These are phyloP conservation scores for Microctenopoma lineatum DNA, from an alignment of 2,797 vertebrate species.

Conservation along the genomic window DNA sequence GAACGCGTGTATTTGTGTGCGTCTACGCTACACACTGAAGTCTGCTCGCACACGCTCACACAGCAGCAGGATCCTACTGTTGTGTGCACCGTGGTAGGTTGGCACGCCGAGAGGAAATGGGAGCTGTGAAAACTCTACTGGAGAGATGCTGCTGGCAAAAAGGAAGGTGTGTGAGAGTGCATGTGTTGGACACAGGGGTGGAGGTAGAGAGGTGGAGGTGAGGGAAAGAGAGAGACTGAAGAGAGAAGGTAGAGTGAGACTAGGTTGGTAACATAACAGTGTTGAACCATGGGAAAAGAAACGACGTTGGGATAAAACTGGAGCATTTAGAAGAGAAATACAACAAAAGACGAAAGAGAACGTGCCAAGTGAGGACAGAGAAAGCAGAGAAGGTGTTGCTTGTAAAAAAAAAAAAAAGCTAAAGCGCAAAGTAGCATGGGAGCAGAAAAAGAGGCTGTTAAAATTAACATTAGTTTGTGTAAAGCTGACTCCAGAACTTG, in stretches of 20 bases:
- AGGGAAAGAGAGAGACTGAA: constrained; percentile 2
- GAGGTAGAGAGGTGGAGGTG: constrained; percentile 30
- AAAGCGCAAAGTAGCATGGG: constrained; percentile 9
- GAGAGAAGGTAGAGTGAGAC: constrained; percentile 14
- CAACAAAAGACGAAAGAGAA: constrained; percentile 22
- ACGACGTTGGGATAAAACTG: constrained; percentile 22
- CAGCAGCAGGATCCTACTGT: constrained; percentile 50
- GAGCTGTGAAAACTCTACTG: constrained; percentile 70
- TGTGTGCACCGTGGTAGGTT: constrained; percentile 56
- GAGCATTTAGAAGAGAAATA: constrained; percentile 32
- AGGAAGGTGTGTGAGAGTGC: constrained; percentile 4
- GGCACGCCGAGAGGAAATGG: constrained; percentile 62
- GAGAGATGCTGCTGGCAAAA: constrained; percentile 67
- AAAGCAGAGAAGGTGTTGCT: constrained; percentile 73
- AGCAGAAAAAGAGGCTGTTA: constrained; percentile 65
- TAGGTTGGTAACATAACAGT: constrained; percentile 4
- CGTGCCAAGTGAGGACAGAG: constrained; percentile 44
- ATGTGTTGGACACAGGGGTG: constrained; percentile 19
- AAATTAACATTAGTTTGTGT: constrained; percentile 58
- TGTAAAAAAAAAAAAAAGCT: constrained; percentile 10
- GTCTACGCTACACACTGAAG: constrained; percentile 13
- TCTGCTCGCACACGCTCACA: neutral
- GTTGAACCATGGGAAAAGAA: constrained; percentile 4
- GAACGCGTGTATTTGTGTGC: constrained; percentile 43
- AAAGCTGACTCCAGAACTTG: constrained; percentile 46